A percentile compares a stretch with the other conserved stretches of the same genome.
Evolutionary conservation across 2,888 invertebrate species (phyloP).

Genomic region (Heliconius sara): DNA sequence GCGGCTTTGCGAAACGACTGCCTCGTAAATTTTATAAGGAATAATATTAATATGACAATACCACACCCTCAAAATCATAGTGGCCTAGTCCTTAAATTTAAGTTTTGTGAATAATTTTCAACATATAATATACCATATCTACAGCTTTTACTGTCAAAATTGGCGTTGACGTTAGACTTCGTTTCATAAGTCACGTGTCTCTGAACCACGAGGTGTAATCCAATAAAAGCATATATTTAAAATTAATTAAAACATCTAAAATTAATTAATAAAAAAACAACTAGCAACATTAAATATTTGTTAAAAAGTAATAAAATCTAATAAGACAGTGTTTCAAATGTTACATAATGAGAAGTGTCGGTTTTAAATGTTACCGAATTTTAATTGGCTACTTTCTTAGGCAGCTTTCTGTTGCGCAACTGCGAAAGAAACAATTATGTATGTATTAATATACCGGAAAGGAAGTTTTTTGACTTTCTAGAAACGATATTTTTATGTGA

Average conservation of each 20-base stretch:
- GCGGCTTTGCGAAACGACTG: too few relatives aligned
- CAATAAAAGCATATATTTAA: neutral
- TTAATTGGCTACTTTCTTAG: constrained; percentile 79
- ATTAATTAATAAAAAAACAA: constrained; percentile 7
- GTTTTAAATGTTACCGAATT: constrained; percentile 62
- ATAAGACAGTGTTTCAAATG: constrained; percentile 34
- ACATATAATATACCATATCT: neutral
- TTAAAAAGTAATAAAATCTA: constrained; percentile 13
- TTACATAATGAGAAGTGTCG: constrained; percentile 46
- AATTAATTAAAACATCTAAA: neutral
- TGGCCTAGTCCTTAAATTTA: neutral
- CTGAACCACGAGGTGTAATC: neutral
- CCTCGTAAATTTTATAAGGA: too few relatives aligned
- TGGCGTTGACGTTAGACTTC: neutral
- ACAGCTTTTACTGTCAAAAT: neutral
- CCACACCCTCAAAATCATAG: too few relatives aligned
- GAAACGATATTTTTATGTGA: constrained; percentile 60
- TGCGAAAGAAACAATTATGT: constrained; percentile 77
- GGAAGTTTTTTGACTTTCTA: constrained; percentile 73
- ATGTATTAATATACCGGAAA: constrained; percentile 76
- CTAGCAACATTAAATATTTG: constrained; percentile 6
- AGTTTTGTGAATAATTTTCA: neutral
- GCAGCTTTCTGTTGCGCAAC: constrained; percentile 77
- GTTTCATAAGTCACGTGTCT: neutral
- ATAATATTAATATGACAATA: too few relatives aligned